Conservation (phyloP, 53 echinoderm and acorn worm species). For the Paracentrotus lividus region DNA sequence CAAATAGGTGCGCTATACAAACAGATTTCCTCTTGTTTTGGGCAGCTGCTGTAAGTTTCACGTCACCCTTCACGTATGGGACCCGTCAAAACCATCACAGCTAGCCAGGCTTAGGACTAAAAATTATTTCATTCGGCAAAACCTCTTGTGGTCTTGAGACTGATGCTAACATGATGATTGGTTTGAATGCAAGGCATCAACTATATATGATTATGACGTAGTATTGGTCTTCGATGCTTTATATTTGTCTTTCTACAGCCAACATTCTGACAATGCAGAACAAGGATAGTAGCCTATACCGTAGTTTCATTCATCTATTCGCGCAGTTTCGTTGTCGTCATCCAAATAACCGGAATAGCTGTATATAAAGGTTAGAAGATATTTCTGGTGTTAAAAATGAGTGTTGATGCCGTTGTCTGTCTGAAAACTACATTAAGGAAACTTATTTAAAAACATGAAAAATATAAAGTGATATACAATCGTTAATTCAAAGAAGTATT, state of each 20-base stretch:
- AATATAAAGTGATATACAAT: too few species aligned
- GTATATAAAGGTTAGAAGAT: too few species aligned
- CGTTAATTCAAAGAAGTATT: too few species aligned
- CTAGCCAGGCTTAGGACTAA: neutral
- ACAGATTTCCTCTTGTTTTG: slow-evolving; percentile 39
- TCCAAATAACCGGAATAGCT: too few species aligned
- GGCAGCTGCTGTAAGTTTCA: slow-evolving; percentile 43
- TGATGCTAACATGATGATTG: neutral
- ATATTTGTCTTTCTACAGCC: neutral
- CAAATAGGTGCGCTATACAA: slow-evolving; percentile 57
- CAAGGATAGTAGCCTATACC: neutral
- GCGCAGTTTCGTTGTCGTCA: neutral
- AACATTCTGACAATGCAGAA: too few species aligned
- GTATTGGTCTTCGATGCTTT: neutral
- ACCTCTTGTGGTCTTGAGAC: neutral
- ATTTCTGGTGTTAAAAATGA: too few species aligned
- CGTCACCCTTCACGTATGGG: slow-evolving; percentile 22
- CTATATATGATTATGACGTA: neutral
- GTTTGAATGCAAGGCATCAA: neutral
- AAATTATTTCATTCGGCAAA: neutral
- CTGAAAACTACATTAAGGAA: too few species aligned
- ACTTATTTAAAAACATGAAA: too few species aligned
- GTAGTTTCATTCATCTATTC: neutral
- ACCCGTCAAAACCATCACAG: slow-evolving; percentile 33
- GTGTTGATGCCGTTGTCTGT: too few species aligned